A percentile compares a stretch with the other conserved stretches of the same genome.
Evolutionary conservation across 2,888 invertebrate genomes (phyloP).

Genomic region (Hermaeophaga mercurialis): DNA sequence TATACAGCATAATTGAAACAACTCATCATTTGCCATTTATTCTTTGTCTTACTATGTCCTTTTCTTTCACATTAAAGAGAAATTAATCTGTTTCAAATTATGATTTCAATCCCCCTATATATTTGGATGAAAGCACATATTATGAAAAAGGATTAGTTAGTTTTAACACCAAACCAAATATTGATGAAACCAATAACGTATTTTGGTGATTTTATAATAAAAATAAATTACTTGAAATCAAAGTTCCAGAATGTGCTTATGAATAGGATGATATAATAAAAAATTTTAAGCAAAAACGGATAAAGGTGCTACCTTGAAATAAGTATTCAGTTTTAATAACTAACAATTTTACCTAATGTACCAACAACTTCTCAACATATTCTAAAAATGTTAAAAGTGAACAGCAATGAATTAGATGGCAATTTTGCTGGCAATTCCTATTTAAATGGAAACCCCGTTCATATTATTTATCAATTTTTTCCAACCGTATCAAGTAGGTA

Average conservation of each 20-base stretch:
- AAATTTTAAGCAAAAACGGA: constrained; percentile 1
- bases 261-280: too few species aligned
- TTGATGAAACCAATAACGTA: too few species aligned
- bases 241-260: too few species aligned
- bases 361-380: too few species aligned
- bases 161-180: constrained; percentile 26
- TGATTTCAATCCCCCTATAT: constrained; percentile 28
- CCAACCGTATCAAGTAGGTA: too few species aligned
- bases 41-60: too few species aligned
- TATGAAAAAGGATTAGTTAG: constrained; percentile 24
- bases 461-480: constrained; percentile 44
- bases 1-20: too few species aligned
- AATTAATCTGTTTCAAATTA: too few species aligned
- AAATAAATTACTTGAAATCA: neutral
- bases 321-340: neutral
- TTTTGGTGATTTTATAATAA: too few species aligned
- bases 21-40: too few species aligned
- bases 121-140: constrained; percentile 16
- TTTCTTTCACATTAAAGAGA: constrained; percentile 1
- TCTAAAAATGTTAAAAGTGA: too few species aligned
- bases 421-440: constrained; percentile 24
- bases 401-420: constrained; percentile 11
- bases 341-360: neutral
- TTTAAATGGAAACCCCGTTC: constrained; percentile 19
- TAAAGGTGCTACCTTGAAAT: neutral